phyloP scores from a whole-genome alignment of 2,797 vertebrate species.

The Smutsia temminckii region DNA sequence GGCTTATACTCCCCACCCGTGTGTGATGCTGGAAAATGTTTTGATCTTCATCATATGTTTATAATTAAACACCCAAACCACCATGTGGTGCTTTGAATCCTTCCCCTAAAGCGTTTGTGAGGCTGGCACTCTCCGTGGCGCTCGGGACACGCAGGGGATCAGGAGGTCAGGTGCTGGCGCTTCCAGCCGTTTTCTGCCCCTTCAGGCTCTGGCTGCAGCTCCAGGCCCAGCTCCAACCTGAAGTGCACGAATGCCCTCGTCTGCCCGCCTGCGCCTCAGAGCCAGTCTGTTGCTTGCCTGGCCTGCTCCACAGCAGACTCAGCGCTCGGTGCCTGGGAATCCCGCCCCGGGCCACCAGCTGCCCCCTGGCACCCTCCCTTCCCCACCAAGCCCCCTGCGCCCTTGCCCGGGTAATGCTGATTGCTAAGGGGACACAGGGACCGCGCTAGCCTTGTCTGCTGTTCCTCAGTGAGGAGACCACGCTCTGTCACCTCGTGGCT shows the following conservation, averaged over 20 bases:
- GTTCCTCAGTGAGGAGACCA: fast-evolving
- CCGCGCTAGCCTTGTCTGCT: fast-evolving
- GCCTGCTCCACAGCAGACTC: fast-evolving
- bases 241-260: neutral
- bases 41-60: neutral
- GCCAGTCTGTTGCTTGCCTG: neutral
- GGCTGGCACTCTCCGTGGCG: neutral
- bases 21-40: neutral
- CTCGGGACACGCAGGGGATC: fast-evolving
- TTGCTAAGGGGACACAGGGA: neutral
- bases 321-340: neutral
- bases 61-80: neutral
- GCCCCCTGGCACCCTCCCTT: neutral
- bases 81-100: neutral
- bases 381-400: too few relatives aligned
- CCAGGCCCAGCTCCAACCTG: neutral
- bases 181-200: too few relatives aligned
- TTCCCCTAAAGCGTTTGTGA: neutral
- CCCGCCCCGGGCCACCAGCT: fast-evolving
- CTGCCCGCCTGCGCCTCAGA: fast-evolving
- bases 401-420: too few relatives aligned
- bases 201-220: neutral
- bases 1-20: neutral
- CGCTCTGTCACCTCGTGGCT: fast-evolving
- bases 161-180: neutral